phyloP scores from a whole-genome alignment of 2,888 invertebrate genomes.

The Drosophila buzzatii region DNA sequence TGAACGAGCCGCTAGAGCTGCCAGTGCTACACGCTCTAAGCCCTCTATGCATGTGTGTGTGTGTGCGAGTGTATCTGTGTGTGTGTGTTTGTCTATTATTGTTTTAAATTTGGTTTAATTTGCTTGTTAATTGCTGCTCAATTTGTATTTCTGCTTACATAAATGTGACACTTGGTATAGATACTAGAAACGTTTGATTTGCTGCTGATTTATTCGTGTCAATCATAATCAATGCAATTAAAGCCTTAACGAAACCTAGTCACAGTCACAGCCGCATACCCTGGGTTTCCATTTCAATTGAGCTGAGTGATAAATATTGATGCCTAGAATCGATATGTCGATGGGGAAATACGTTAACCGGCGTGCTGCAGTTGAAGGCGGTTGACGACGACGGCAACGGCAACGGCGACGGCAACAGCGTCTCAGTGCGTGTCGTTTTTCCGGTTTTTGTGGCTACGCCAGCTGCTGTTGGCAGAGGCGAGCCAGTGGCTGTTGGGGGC shows the following conservation, averaged over 20 bases:
- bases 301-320: slow-evolving; percentile 39
- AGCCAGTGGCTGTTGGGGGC: slow-evolving; percentile 21
- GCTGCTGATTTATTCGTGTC: slow-evolving; percentile 64
- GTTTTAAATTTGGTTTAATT: slow-evolving; percentile 71
- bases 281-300: slow-evolving; percentile 72
- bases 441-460: slow-evolving; percentile 69
- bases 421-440: slow-evolving; percentile 70
- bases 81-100: slow-evolving; percentile 44
- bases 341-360: slow-evolving; percentile 15
- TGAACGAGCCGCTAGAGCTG: slow-evolving; percentile 34
- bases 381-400: not conserved
- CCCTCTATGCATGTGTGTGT: not conserved
- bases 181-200: slow-evolving; percentile 2
- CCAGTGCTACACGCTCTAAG: not conserved
- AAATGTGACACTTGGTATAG: slow-evolving; percentile 31
- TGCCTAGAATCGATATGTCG: slow-evolving; percentile 46
- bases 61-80: not conserved
- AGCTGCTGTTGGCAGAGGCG: slow-evolving; percentile 11
- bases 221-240: slow-evolving; percentile 78
- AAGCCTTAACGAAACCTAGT: slow-evolving; percentile 59
- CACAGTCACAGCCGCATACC: not conserved
- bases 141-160: slow-evolving; percentile 61
- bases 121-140: slow-evolving; percentile 59
- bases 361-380: not conserved
- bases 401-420: not conserved